These are phyloP conservation scores for Vidua macroura DNA, from an alignment of 2,113 vertebrate genomes.

Conservation along the genomic window DNA sequence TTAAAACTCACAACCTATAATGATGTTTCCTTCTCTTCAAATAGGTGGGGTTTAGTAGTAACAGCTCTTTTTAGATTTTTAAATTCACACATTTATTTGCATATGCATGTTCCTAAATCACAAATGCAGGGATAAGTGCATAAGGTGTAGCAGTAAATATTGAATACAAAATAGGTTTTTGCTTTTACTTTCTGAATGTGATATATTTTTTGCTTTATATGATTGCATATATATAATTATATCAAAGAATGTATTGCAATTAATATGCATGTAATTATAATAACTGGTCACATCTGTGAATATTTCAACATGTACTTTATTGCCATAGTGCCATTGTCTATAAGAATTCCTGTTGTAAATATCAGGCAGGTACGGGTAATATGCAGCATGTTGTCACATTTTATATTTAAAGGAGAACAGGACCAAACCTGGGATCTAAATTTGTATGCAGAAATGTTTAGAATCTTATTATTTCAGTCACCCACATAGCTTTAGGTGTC, in stretches of 20 bases:
- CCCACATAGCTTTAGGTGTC: neutral
- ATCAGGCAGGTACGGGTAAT: neutral
- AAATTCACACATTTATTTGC: neutral
- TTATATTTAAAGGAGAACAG: neutral
- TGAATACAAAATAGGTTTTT: neutral
- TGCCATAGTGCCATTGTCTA: neutral
- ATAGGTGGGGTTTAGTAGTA: neutral
- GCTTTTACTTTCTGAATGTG: neutral
- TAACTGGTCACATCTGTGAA: neutral
- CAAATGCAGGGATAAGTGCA: neutral
- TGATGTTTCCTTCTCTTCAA: neutral
- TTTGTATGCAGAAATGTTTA: neutral
- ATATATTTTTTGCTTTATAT: neutral
- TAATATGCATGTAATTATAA: neutral
- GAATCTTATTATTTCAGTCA: neutral
- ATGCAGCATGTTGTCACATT: neutral
- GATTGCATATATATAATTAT: neutral
- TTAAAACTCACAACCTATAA: neutral
- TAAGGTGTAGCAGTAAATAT: neutral
- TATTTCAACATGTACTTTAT: neutral
- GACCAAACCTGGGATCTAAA: neutral
- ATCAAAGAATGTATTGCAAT: neutral
- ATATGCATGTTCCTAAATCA: neutral
- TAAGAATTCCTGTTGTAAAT: neutral
- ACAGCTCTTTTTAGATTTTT: neutral